Base-by-base conservation (phyloP, 2,797 vertebrate genomes). In the Myotis vivesi region DNA sequence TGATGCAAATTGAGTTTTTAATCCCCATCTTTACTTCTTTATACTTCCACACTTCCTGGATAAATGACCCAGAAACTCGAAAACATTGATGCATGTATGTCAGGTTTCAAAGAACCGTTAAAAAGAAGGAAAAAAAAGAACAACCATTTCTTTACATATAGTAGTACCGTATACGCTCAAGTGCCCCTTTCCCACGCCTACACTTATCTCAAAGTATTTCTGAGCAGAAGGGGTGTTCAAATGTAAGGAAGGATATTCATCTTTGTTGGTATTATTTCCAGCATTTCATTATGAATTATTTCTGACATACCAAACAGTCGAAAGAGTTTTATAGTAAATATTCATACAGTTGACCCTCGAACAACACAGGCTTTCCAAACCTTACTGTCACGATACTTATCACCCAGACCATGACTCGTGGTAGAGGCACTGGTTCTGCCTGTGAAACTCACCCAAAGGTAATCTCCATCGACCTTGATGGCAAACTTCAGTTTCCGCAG, bases 401-500 rank as follows among this genome's bases (percentile, higher is more conserved):
- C 33, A 20, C 33, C 22, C 8, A 93, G 68, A 68, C 41, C 28
- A 17, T 1, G 41, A 41, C 11, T 36, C 51, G 8, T 0, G 0
- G 46, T 1, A 3, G 20, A 72, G 25, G 49, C 17, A 11, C 11
- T 0, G 51, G 49, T 13, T 25, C 36, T 20, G 53, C 44, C 75
- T 5, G 1, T 0, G 23, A 49, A 6, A 95, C 99, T 98, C 97
- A 99, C 99, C 99, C 99, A 99, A n/a, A 99, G 98, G 85, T 99
- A 99, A 92, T 99, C 98, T 8, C 98, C 99, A 5, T 98, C 98
- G 89, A 99, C 98, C 46, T 96, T 97, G 41, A 99, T 85, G 0
- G 99, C 99, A 5, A 99, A 99, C 96, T 99, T 99, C 96, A 98
- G 98, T 84, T 98, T 99, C 85, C 98, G 98, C 59, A 99, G 98